Evolutionary conservation across 2,888 invertebrate species (phyloP).

Genomic region (Pemphredon lugubris): DNA sequence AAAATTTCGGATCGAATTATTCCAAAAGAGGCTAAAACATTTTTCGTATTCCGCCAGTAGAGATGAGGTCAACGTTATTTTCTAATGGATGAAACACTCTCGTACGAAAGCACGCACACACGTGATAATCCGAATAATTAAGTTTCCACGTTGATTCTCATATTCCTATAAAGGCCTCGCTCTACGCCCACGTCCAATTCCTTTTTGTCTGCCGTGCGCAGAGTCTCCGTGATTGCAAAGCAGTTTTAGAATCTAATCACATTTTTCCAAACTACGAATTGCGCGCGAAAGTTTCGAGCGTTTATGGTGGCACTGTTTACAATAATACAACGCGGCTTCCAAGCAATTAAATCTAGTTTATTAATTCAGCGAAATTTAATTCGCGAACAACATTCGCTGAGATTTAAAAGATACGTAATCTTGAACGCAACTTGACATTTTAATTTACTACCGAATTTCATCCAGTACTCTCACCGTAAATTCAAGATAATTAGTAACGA

Average conservation of each 20-base stretch:
- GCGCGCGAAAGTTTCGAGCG: too few species aligned
- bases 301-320: too few species aligned
- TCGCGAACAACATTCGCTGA: not conserved
- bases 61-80: constrained; percentile 60
- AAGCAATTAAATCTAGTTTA: too few species aligned
- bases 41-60: constrained; percentile 37
- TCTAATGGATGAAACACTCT: constrained; percentile 55
- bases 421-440: too few species aligned
- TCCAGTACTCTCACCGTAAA: too few species aligned
- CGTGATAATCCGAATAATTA: constrained; percentile 55
- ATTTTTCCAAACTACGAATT: constrained; percentile 23
- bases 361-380: not conserved
- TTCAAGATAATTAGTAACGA: too few species aligned
- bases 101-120: constrained; percentile 32
- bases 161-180: constrained; percentile 60
- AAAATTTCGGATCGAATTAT: not conserved
- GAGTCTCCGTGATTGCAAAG: constrained; percentile 42
- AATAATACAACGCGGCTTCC: too few species aligned
- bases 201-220: constrained; percentile 49
- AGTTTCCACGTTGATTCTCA: constrained; percentile 55
- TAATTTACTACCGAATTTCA: too few species aligned
- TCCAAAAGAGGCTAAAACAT: constrained; percentile 17
- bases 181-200: constrained; percentile 51
- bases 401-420: not conserved
- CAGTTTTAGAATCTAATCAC: constrained; percentile 36